phyloP scores from a whole-genome alignment of 2,888 invertebrate genomes.

The Apeira syringaria region DNA sequence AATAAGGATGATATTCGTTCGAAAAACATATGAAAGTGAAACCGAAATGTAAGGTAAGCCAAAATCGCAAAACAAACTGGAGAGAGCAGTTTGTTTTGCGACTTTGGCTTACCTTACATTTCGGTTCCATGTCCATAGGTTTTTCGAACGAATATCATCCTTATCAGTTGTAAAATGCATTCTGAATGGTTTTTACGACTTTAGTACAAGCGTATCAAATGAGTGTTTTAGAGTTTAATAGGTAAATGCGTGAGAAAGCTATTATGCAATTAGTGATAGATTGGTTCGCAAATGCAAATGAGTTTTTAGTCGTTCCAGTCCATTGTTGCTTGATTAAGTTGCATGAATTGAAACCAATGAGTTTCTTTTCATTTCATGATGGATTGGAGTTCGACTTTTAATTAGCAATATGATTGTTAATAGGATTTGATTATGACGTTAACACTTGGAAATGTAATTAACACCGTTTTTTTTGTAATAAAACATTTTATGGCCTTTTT shows the following conservation, averaged over 20 bases:
- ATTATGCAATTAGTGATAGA: slow-evolving; percentile 20
- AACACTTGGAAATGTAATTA: slow-evolving; percentile 7
- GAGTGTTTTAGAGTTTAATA: slow-evolving; percentile 2
- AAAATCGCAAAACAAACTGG: too few species aligned
- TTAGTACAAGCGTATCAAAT: slow-evolving; percentile 11
- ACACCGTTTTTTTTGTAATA: too few species aligned
- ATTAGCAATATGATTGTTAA: slow-evolving; percentile 14
- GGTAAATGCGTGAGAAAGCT: slow-evolving; percentile 9
- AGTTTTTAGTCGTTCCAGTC: slow-evolving; percentile 9
- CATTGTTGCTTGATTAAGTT: slow-evolving; percentile 19
- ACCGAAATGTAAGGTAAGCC: too few species aligned
- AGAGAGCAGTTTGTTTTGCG: too few species aligned
- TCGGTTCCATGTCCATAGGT: too few species aligned
- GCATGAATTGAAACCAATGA: slow-evolving; percentile 6
- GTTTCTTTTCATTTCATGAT: slow-evolving; percentile 7
- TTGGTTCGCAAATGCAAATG: slow-evolving; percentile 10
- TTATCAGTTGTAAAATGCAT: slow-evolving; percentile 23
- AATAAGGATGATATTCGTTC: too few species aligned
- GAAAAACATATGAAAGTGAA: too few species aligned
- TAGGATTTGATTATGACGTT: slow-evolving; percentile 1
- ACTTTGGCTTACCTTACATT: too few species aligned
- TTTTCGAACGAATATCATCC: too few species aligned
- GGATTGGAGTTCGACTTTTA: slow-evolving; percentile 12
- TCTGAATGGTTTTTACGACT: slow-evolving; percentile 10
- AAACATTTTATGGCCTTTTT: too few species aligned